phyloP scores from a whole-genome alignment of 2,888 invertebrate genomes.

The Caenorhabditis virilis region DNA sequence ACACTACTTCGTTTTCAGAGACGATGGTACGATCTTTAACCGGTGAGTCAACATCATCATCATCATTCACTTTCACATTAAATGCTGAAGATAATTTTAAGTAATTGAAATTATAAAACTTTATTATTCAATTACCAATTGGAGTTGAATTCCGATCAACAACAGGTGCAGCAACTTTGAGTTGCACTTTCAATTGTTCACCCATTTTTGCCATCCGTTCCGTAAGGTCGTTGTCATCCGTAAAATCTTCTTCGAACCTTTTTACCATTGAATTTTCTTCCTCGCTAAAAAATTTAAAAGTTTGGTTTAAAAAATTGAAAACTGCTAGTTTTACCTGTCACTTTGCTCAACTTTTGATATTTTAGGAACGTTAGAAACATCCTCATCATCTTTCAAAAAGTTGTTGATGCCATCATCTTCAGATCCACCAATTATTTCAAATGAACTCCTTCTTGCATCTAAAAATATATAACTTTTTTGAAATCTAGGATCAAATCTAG shows the following conservation, averaged over 20 bases:
- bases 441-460: constrained; percentile 27
- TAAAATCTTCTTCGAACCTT: constrained; percentile 61
- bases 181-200: constrained; percentile 24
- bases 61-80: constrained; percentile 21
- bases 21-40: neutral
- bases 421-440: constrained; percentile 40
- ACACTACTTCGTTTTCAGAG: neutral
- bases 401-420: constrained; percentile 36
- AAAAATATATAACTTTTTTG: too few relatives aligned
- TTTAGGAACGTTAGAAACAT: neutral
- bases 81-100: constrained; percentile 15
- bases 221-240: constrained; percentile 51
- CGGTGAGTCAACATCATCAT: constrained; percentile 31
- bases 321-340: constrained; percentile 20
- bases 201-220: constrained; percentile 38
- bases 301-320: neutral
- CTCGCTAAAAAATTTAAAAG: constrained; percentile 21
- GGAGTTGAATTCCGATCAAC: too few relatives aligned
- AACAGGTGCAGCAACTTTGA: too few relatives aligned
- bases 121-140: constrained; percentile 7
- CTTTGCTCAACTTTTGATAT: constrained; percentile 16
- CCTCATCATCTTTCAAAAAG: constrained; percentile 40
- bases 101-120: neutral
- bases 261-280: constrained; percentile 58
- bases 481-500: too few relatives aligned